Evolutionary conservation across 2,888 invertebrate species (phyloP).

Genomic region (Doris montereyensis): DNA sequence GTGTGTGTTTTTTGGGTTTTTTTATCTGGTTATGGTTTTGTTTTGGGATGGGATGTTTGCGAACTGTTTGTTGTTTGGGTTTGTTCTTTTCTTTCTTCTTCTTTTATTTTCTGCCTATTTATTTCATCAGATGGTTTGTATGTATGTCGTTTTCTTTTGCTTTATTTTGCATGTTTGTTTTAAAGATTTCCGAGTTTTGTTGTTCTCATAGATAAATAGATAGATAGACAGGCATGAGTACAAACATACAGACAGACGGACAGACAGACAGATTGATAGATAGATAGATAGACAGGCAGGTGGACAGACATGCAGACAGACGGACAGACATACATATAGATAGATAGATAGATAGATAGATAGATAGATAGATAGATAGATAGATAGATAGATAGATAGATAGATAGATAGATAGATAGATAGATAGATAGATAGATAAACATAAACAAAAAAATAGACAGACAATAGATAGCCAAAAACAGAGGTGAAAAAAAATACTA

Average conservation of each 20-base stretch:
- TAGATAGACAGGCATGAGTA: neutral
- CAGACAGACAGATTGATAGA: neutral
- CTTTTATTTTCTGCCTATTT: no score
- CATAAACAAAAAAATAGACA: neutral
- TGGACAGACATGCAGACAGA: neutral
- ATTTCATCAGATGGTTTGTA: no score
- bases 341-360: neutral
- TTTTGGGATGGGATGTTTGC: no score
- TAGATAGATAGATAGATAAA: neutral
- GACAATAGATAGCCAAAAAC: no score
- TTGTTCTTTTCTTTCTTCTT: no score
- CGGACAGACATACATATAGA: neutral
- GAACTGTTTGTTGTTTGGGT: no score
- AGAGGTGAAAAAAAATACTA: no score
- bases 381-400: neutral
- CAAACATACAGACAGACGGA: neutral
- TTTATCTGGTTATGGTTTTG: no score
- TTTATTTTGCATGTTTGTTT: no score
- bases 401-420: neutral
- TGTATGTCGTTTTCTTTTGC: no score
- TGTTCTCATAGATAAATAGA: neutral
- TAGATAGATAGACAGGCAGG: neutral
- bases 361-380: neutral
- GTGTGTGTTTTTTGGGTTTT: no score
- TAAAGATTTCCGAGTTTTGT: no score